Conservation (phyloP, 2,888 invertebrate genomes). For the Mimas tiliae region DNA sequence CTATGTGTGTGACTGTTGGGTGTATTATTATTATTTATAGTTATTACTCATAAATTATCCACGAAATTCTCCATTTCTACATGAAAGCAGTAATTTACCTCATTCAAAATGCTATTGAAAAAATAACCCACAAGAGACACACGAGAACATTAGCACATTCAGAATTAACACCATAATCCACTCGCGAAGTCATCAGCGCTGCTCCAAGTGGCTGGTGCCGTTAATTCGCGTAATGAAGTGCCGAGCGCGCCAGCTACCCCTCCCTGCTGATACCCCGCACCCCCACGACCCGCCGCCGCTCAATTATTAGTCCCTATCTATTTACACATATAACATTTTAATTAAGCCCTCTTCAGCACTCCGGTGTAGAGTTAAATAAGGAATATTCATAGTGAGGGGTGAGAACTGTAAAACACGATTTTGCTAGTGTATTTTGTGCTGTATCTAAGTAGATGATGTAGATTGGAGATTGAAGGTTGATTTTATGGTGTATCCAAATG, state of each 20-base stretch:
- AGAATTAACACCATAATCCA: conserved; percentile 22
- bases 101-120: not conserved
- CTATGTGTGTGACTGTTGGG: too few relatives aligned
- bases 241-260: conserved; percentile 30
- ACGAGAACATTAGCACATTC: conserved; percentile 20
- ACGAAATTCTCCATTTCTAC: not conserved
- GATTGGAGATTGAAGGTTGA: not conserved
- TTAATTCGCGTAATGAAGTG: conserved; percentile 46
- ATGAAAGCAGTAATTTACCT: not conserved
- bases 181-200: conserved; percentile 37
- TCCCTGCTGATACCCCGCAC: not conserved
- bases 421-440: not conserved
- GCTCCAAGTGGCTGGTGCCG: conserved; percentile 36
- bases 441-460: not conserved
- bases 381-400: not conserved
- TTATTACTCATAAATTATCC: too few relatives aligned
- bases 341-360: conserved; percentile 26
- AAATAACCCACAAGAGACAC: not conserved
- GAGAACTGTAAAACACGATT: not conserved
- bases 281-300: conserved; percentile 2
- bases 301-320: conserved; percentile 25
- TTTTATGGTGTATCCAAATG: too few relatives aligned
- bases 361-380: conserved; percentile 15
- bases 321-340: conserved; percentile 27
- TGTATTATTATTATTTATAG: too few relatives aligned